A percentile compares a stretch with the other conserved stretches of the same genome.
Evolutionary conservation across 2,113 vertebrate genomes (phyloP).

Genomic region (Catharus bicknelli): DNA sequence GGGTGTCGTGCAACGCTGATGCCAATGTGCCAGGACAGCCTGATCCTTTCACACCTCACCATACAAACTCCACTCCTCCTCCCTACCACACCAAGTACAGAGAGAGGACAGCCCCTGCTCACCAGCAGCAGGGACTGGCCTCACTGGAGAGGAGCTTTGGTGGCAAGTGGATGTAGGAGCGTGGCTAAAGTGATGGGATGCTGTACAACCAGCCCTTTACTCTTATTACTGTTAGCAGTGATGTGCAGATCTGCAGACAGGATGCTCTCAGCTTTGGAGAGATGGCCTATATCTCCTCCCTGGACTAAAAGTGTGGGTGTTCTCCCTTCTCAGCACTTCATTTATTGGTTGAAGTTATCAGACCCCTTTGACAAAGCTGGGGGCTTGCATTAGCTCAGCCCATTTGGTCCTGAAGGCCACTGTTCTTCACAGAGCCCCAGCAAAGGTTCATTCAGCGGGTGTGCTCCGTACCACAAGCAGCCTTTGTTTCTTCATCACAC

Average conservation of each 20-base stretch:
- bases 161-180: not conserved
- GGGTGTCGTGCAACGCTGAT: not conserved
- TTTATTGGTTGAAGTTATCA: not conserved
- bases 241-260: not conserved
- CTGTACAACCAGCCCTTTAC: not conserved
- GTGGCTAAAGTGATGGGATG: not conserved
- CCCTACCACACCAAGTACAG: not conserved
- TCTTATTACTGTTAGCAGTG: not conserved
- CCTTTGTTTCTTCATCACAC: not conserved
- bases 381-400: not conserved
- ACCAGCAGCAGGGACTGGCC: not conserved
- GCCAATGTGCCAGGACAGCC: not conserved
- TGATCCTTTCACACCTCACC: not conserved
- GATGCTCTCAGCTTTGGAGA: not conserved
- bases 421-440: fast-evolving
- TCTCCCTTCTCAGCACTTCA: not conserved
- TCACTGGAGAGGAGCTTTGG: not conserved
- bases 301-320: not conserved
- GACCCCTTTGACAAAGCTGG: not conserved
- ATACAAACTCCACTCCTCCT: not conserved
- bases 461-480: not conserved
- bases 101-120: not conserved
- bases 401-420: not conserved
- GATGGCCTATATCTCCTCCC: not conserved
- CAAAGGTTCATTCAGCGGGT: not conserved